Base-by-base conservation (phyloP, 2,888 invertebrate genomes). In the Eupithecia tripunctaria region DNA sequence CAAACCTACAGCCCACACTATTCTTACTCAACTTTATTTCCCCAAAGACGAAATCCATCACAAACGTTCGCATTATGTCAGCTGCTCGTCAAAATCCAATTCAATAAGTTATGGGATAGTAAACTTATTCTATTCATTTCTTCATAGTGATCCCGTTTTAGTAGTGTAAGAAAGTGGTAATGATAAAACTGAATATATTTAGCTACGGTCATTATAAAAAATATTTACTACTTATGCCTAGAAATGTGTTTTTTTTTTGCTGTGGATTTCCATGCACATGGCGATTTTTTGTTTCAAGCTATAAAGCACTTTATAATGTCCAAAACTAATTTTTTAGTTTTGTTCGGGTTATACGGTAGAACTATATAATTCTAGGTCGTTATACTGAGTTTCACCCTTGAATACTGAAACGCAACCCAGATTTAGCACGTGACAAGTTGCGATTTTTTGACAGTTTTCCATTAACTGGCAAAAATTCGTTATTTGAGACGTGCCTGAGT, bases 41-140 rank as follows among this genome's bases (percentile, higher is more conserved):
- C 79, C 75, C 62, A 71, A 75, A 72, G 78, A 78, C 78, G 67
- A 76, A 71, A 79, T 79, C 75, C 79, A 76, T 79, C 75, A 78
- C 78, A 70, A 69, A 79, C 64, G 74, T 71, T 74, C 72, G 70
- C 74, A 68, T 74, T 71, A 73, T 73, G 78, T 78, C 79, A 78
- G 73, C 74, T 51, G 70, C 76, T 63, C 75, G 70, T 75, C 73
- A 75, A 69, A 71, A 70, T 68, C 70, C 75, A 65, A 73, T 76
- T 60, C 68, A 64, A 77, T 70, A 68, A 72, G 74, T 71, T 67
- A 62, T 29, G 62, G 69, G 74, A 69, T 70, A 72, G 67, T 70
- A 74, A 71, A 74, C 69, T 66, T n/a, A 64, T 71, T 62, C 67
- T 29, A 63, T 67, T 71, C 63, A 63, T 41, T 70, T 67, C 63